phyloP scores from a whole-genome alignment of 2,888 invertebrate genomes.

The Lypha dubia region DNA sequence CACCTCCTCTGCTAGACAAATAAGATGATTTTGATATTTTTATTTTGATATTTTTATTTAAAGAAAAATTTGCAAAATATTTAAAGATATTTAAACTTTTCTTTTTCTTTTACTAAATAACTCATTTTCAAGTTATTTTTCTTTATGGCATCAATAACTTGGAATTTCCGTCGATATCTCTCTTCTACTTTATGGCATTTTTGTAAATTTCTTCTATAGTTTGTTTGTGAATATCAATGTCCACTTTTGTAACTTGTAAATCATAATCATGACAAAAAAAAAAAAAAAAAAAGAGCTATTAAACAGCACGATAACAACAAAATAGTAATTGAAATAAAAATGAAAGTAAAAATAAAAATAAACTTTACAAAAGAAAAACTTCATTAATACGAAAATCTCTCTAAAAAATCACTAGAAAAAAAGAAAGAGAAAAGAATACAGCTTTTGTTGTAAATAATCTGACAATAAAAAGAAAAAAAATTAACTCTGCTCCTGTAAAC shows the following conservation, averaged over 20 bases:
- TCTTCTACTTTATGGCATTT: slow-evolving; percentile 21
- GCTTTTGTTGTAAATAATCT: background rate
- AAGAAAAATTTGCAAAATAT: too few species aligned
- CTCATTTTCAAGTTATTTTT: background rate
- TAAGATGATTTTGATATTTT: too few species aligned
- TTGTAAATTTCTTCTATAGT: background rate
- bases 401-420: slow-evolving; percentile 44
- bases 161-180: background rate
- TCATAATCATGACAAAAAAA: slow-evolving; percentile 63
- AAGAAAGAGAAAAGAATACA: slow-evolving; percentile 15
- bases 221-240: background rate
- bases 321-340: slow-evolving; percentile 27
- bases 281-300: slow-evolving; percentile 34
- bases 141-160: slow-evolving; percentile 43
- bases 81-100: too few species aligned
- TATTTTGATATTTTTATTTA: background rate
- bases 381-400: slow-evolving; percentile 57
- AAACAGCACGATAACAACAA: background rate
- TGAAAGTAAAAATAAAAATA: slow-evolving; percentile 55
- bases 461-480: background rate
- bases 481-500: background rate
- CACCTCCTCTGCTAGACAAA: too few species aligned
- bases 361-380: slow-evolving; percentile 51
- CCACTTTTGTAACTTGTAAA: slow-evolving; percentile 67
- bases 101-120: too few species aligned